These are phyloP conservation scores for Drosophila setosimentum DNA, from an alignment of 2,888 invertebrate genomes.

Conservation along the genomic window DNA sequence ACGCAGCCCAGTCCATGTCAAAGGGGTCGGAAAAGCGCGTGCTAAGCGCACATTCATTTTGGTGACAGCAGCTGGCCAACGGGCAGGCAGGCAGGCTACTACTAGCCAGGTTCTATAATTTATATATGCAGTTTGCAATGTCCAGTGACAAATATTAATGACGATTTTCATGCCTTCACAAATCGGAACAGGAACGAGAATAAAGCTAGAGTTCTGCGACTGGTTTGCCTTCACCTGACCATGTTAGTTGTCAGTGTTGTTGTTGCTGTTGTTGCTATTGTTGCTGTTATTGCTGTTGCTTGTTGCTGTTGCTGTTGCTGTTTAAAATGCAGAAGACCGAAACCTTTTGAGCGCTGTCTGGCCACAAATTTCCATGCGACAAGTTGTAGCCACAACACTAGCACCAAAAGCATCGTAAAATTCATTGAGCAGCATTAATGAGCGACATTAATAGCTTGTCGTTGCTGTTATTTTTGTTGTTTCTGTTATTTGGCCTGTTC, in stretches of 20 bases:
- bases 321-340: constrained; percentile 64
- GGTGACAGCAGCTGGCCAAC: constrained; percentile 50
- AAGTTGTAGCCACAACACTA: constrained; percentile 29
- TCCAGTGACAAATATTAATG: constrained; percentile 84
- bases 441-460: constrained; percentile 79
- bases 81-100: constrained; percentile 15
- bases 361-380: constrained; percentile 59
- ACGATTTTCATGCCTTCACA: constrained; percentile 82
- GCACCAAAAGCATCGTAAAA: constrained; percentile 66
- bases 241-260: constrained; percentile 43
- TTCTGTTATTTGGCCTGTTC: constrained; percentile 17
- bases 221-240: constrained; percentile 25
- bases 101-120: constrained; percentile 60
- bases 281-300: constrained; percentile 17
- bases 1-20: constrained; percentile 50
- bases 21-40: constrained; percentile 55
- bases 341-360: constrained; percentile 44
- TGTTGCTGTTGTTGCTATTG: constrained; percentile 23
- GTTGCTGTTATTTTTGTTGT: constrained; percentile 28
- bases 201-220: constrained; percentile 2
- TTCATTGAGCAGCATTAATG: constrained; percentile 81
- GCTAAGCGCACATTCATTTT: constrained; percentile 74
- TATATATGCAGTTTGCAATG: constrained; percentile 71
- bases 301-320: constrained; percentile 38
- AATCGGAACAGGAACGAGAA: constrained; percentile 35